These are phyloP conservation scores for Dreissena polymorpha DNA, from an alignment of 1,140 invertebrate species.

Conservation along the genomic window DNA sequence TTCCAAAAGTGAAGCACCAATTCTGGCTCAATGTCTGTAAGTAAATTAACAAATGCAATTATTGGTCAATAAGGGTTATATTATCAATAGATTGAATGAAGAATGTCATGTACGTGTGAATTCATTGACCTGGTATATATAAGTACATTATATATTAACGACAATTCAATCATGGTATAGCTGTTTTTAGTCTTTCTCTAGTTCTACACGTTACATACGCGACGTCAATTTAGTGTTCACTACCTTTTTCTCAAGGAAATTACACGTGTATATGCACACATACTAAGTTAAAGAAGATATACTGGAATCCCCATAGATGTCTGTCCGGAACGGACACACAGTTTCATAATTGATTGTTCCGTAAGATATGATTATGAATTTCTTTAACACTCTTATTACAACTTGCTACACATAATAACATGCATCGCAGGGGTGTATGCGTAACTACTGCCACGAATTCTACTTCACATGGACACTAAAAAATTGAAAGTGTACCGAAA, in stretches of 20 bases:
- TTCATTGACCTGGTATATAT: not conserved
- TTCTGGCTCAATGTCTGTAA: constrained; percentile 23
- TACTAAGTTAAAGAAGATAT: too few species aligned
- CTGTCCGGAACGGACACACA: too few species aligned
- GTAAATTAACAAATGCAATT: not conserved
- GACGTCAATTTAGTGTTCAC: not conserved
- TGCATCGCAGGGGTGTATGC: too few species aligned
- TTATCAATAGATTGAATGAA: not conserved
- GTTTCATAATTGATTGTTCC: too few species aligned
- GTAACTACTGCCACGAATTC: too few species aligned
- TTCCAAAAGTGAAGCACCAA: not conserved
- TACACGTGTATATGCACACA: not conserved
- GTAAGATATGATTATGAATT: too few species aligned
- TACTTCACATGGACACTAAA: too few species aligned
- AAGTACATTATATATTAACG: not conserved
- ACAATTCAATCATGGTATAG: not conserved
- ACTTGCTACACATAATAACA: too few species aligned
- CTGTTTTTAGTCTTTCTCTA: not conserved
- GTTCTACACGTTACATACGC: not conserved
- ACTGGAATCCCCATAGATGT: too few species aligned
- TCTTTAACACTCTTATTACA: too few species aligned
- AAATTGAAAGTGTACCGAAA: too few species aligned
- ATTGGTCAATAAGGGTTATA: not conserved
- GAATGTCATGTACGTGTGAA: not conserved
- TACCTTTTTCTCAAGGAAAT: not conserved